Percentiles rank a stretch among this genome's conserved stretches.
phyloP scores from a whole-genome alignment of 1,140 invertebrate genomes.

The Heliconius melpomene region DNA sequence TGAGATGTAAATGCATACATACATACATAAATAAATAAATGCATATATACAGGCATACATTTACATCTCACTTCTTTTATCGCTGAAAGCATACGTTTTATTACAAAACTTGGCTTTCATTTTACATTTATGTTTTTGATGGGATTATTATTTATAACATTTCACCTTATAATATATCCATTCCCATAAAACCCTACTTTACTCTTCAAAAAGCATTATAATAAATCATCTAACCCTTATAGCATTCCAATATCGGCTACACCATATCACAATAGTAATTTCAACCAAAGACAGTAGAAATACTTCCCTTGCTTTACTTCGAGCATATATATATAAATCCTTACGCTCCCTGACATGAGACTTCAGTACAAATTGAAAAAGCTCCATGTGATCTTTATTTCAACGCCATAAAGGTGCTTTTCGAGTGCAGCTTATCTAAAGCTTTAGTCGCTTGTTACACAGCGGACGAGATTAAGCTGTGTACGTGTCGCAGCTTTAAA shows the following conservation, averaged over 20 bases:
- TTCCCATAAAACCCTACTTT: too few species aligned
- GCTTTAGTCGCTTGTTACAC: conserved; percentile 12
- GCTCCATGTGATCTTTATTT: not conserved
- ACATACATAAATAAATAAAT: too few species aligned
- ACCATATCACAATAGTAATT: not conserved
- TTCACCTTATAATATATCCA: too few species aligned
- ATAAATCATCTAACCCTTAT: not conserved
- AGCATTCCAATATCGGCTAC: not conserved
- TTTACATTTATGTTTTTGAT: too few species aligned
- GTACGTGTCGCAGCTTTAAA: conserved; percentile 8
- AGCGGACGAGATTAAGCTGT: conserved; percentile 12
- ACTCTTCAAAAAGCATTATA: not conserved
- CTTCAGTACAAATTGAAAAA: not conserved
- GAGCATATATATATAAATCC: conserved; percentile 1
- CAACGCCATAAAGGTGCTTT: not conserved
- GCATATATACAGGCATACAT: too few species aligned
- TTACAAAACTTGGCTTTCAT: too few species aligned
- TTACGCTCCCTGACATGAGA: not conserved
- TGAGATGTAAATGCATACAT: too few species aligned
- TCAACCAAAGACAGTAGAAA: not conserved
- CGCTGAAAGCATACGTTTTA: too few species aligned
- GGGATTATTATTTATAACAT: too few species aligned
- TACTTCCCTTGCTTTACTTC: not conserved
- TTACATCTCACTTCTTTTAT: too few species aligned
- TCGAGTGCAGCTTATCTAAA: not conserved